Evolutionary conservation across 1,140 invertebrate genomes (phyloP).

Genomic region (Hycleus cichorii): DNA sequence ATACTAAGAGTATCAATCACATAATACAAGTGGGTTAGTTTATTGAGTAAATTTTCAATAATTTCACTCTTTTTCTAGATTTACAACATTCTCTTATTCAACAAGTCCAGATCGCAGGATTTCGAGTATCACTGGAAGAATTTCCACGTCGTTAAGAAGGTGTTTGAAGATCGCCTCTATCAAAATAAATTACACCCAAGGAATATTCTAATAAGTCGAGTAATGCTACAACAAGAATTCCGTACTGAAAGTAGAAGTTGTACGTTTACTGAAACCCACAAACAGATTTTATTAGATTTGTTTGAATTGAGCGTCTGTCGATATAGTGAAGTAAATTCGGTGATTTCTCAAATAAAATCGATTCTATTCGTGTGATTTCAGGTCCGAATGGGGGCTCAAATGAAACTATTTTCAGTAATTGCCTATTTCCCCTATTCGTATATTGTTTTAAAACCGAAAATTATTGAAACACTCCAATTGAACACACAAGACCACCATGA

Average conservation of each 20-base stretch:
- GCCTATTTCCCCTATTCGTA: conserved; percentile 55
- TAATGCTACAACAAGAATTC: conserved; percentile 60
- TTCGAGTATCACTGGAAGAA: conserved; percentile 52
- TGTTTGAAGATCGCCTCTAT: conserved; percentile 54
- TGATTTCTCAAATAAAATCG: conserved; percentile 7
- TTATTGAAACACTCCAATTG: conserved; percentile 52
- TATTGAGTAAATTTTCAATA: neutral
- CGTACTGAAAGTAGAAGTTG: conserved; percentile 42
- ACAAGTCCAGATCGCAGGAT: conserved; percentile 45
- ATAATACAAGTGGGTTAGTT: conserved; percentile 45
- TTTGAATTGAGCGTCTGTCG: conserved; percentile 57
- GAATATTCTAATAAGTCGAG: conserved; percentile 55
- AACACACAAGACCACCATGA: conserved; percentile 59
- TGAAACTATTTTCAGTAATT: conserved; percentile 45
- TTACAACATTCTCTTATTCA: conserved; percentile 53
- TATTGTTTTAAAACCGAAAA: conserved; percentile 48
- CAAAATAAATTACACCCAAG: conserved; percentile 55
- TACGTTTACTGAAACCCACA: conserved; percentile 51
- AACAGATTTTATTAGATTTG: conserved; percentile 54
- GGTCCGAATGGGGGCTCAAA: conserved; percentile 58
- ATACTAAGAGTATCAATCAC: conserved; percentile 62
- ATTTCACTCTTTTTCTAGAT: conserved; percentile 44
- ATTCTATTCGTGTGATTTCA: conserved; percentile 32
- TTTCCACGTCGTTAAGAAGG: conserved; percentile 52
- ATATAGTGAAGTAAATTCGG: conserved; percentile 55